Evolutionary conservation across 2,888 invertebrate species (phyloP).

Genomic region (Criorhina ranunculi): DNA sequence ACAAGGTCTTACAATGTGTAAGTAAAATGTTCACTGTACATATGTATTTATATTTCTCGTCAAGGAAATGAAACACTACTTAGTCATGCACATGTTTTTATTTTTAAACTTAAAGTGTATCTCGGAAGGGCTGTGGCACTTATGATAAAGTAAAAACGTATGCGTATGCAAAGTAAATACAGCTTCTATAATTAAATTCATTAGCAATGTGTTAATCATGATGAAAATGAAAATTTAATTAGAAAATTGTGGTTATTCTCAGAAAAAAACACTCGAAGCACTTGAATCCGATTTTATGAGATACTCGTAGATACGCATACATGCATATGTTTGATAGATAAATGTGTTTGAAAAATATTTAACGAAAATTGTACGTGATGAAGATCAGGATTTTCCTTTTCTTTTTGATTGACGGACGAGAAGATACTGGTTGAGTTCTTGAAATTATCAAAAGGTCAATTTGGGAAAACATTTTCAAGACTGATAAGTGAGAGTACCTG

Average conservation of each 20-base stretch:
- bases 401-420: not conserved
- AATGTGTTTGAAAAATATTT: too few relatives aligned
- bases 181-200: too few relatives aligned
- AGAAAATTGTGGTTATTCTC: not conserved
- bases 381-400: not conserved
- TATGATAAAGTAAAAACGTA: too few relatives aligned
- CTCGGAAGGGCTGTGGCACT: not conserved
- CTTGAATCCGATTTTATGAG: too few relatives aligned
- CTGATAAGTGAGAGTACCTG: not conserved
- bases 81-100: not conserved
- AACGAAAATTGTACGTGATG: not conserved
- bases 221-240: not conserved
- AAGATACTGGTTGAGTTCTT: not conserved
- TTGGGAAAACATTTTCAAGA: not conserved
- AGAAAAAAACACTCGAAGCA: not conserved
- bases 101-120: not conserved
- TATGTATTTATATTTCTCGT: too few relatives aligned
- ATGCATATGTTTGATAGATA: not conserved
- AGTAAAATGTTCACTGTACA: too few relatives aligned
- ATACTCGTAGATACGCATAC: not conserved
- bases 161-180: too few relatives aligned
- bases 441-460: conserved; percentile 17
- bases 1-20: not conserved
- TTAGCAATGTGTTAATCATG: not conserved
- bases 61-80: too few relatives aligned